Percentiles rank a stretch among this genome's conserved stretches.
Conservation (phyloP, 2,797 vertebrate species). For the Enteromius unitaeniatus region DNA sequence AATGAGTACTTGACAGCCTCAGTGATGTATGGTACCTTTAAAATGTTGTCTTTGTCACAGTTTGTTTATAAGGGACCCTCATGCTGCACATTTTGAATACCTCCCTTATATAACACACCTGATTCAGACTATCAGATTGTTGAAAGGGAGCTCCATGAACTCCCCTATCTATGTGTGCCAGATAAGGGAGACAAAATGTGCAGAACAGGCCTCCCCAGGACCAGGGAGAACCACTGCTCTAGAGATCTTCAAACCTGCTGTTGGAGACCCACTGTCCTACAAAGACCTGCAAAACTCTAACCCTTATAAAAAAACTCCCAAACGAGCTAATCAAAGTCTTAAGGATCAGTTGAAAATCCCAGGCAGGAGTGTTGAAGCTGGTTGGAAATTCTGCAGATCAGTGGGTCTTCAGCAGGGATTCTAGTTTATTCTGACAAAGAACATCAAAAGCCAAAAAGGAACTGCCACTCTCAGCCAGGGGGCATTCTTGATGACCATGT, state of each 20-base stretch:
- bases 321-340: not conserved
- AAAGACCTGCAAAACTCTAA: not conserved
- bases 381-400: not conserved
- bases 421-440: not conserved
- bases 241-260: not conserved
- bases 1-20: not conserved
- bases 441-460: not conserved
- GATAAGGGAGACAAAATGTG: not conserved
- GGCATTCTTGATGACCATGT: slow-evolving; percentile 50
- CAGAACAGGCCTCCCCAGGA: not conserved
- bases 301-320: not conserved
- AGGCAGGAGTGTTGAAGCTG: not conserved
- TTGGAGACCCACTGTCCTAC: not conserved
- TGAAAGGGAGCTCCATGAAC: not conserved
- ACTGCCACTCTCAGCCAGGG: slow-evolving; percentile 18
- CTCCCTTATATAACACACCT: not conserved
- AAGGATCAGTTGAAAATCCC: not conserved
- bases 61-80: too few relatives aligned
- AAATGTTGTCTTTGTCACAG: too few relatives aligned
- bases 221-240: not conserved
- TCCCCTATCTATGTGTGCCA: not conserved
- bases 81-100: not conserved
- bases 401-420: not conserved
- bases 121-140: not conserved
- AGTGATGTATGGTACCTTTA: not conserved